phyloP scores from a whole-genome alignment of 2,797 vertebrate species.

The Crocodylus rhombifer region DNA sequence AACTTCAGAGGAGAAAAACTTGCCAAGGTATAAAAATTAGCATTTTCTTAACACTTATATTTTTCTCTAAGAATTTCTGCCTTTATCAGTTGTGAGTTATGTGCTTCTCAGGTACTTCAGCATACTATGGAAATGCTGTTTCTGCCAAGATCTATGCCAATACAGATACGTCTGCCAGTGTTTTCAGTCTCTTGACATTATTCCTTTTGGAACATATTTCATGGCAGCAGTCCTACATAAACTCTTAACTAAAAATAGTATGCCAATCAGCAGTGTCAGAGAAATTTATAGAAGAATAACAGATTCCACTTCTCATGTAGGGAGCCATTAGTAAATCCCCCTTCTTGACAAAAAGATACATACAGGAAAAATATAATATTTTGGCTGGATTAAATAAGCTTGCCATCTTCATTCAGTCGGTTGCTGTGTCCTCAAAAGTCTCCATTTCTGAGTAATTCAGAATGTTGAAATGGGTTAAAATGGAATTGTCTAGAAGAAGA shows the following conservation, averaged over 20 bases:
- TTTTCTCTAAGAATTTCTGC: not conserved
- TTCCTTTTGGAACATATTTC: not conserved
- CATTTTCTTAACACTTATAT: not conserved
- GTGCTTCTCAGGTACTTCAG: not conserved
- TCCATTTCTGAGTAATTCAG: not conserved
- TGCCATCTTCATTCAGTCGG: not conserved
- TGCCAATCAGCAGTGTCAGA: not conserved
- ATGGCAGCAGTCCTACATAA: not conserved
- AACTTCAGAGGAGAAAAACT: slow-evolving; percentile 98
- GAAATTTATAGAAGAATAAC: not conserved
- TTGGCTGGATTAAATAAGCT: not conserved
- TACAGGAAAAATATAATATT: not conserved
- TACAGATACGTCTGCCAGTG: not conserved
- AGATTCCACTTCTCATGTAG: not conserved
- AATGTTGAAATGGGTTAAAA: not conserved
- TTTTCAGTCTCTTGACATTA: not conserved
- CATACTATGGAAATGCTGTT: not conserved
- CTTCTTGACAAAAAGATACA: not conserved
- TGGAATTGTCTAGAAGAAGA: not conserved
- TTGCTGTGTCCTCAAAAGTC: not conserved
- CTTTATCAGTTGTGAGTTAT: not conserved
- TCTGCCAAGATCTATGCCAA: not conserved
- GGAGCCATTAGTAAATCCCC: not conserved
- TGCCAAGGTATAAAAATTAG: slow-evolving; percentile 86
- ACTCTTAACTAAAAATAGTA: not conserved